Percentiles rank a stretch among this genome's conserved stretches.
These are phyloP conservation scores for Garrulus glandarius DNA, from an alignment of 2,797 vertebrate species.

Conservation along the genomic window DNA sequence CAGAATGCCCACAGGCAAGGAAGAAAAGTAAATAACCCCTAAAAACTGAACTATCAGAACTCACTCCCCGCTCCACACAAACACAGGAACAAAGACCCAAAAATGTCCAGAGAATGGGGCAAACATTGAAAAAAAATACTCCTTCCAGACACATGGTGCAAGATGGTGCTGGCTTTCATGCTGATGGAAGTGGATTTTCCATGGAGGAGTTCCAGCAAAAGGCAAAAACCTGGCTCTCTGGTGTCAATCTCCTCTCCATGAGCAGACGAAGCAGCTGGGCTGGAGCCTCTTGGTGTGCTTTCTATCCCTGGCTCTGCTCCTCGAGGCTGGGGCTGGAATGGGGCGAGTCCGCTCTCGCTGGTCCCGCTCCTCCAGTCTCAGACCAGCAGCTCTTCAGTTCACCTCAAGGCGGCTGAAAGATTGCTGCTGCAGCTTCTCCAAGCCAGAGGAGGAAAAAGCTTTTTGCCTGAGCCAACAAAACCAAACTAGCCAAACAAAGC, in stretches of 20 bases:
- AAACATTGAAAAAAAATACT: not conserved
- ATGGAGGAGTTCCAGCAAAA: not conserved
- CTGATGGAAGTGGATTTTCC: not conserved
- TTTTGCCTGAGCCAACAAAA: not conserved
- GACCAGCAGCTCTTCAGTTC: not conserved
- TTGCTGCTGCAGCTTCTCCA: not conserved
- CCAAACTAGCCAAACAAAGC: not conserved
- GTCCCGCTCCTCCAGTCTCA: not conserved
- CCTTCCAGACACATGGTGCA: not conserved
- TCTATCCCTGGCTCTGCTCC: not conserved
- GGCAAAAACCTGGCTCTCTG: not conserved
- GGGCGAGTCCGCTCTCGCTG: accelerated
- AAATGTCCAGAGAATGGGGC: not conserved
- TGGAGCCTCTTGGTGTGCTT: not conserved
- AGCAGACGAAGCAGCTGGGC: not conserved
- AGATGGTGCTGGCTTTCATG: accelerated
- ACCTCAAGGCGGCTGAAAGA: not conserved
- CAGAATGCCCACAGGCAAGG: not conserved
- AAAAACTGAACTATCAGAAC: not conserved
- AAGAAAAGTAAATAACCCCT: not conserved
- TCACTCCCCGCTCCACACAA: not conserved
- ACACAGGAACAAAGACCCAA: not conserved
- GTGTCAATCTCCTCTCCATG: accelerated
- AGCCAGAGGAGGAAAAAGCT: not conserved
- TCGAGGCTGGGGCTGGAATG: not conserved